These are phyloP conservation scores for Aurelia coerulea DNA, from an alignment of 30 jellyfish, hydroid and myxozoan genomes.

Conservation along the genomic window DNA sequence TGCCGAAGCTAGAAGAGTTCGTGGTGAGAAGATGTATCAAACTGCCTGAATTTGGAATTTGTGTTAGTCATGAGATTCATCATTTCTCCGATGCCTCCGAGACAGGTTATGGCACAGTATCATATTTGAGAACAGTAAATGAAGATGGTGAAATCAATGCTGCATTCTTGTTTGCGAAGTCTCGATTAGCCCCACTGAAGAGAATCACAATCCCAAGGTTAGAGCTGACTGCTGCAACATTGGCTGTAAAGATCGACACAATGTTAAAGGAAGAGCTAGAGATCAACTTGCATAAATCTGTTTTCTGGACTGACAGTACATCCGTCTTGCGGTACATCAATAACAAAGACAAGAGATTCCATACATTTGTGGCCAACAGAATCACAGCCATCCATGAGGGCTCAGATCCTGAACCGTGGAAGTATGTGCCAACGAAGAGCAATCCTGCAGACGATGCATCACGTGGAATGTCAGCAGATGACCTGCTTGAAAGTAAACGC, in stretches of 20 bases:
- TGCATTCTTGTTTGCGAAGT: constrained; percentile 47
- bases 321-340: constrained; percentile 57
- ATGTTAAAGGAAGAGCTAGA: constrained; percentile 62
- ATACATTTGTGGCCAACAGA: constrained; percentile 62
- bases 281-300: constrained; percentile 4
- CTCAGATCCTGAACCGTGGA: constrained; percentile 32
- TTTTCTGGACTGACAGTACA: constrained; percentile 70
- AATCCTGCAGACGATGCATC: constrained; percentile 72
- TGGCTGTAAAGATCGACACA: constrained; percentile 55
- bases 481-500: constrained; percentile 15
- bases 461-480: constrained; percentile 35
- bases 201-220: constrained; percentile 59
- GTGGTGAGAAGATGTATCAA: constrained; percentile 24
- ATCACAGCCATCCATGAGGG: constrained; percentile 46
- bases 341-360: constrained; percentile 51
- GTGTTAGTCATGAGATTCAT: constrained; percentile 26
- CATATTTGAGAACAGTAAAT: constrained; percentile 43
- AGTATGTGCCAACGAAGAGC: constrained; percentile 34
- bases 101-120: constrained; percentile 56
- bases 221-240: constrained; percentile 71
- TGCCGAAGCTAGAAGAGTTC: constrained; percentile 41
- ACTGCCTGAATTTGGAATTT: constrained; percentile 21
- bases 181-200: constrained; percentile 68
- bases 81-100: constrained; percentile 60
- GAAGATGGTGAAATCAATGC: constrained; percentile 27